Evolutionary conservation across 2,888 invertebrate genomes (phyloP).

Genomic region (Sylvicola cinctus): DNA sequence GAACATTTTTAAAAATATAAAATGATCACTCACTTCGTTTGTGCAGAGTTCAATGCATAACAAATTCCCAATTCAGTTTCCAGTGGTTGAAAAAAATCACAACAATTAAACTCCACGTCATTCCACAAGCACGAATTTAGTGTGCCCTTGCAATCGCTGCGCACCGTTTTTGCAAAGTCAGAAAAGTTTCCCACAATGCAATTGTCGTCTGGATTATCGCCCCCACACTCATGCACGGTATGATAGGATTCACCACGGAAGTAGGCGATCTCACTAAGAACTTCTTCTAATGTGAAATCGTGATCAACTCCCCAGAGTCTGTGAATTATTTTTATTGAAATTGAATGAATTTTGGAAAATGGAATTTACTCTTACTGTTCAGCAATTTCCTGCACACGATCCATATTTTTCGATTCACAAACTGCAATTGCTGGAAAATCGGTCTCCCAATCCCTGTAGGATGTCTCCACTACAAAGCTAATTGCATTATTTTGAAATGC

Average conservation of each 20-base stretch:
- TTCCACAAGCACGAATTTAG: conserved; percentile 41
- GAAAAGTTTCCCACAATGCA: conserved; percentile 38
- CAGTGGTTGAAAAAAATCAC: conserved; percentile 38
- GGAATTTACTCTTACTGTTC: conserved; percentile 28
- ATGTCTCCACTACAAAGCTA: conserved; percentile 56
- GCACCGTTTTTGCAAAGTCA: conserved; percentile 34
- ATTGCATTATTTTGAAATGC: conserved; percentile 46
- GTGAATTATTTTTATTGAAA: conserved; percentile 5
- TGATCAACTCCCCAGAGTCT: conserved; percentile 45
- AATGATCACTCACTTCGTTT: conserved; percentile 18
- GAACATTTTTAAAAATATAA: neutral
- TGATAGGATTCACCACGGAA: conserved; percentile 45
- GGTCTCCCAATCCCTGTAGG: conserved; percentile 50
- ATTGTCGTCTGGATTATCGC: conserved; percentile 27
- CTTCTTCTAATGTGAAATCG: conserved; percentile 47
- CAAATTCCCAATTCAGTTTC: conserved; percentile 47
- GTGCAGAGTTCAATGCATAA: conserved; percentile 42
- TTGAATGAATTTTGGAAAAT: neutral
- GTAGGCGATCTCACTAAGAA: conserved; percentile 44
- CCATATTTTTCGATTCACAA: conserved; percentile 43
- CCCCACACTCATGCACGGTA: conserved; percentile 38
- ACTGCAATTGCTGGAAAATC: conserved; percentile 50
- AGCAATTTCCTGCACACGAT: conserved; percentile 37
- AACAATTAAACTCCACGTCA: conserved; percentile 36
- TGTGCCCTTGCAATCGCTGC: conserved; percentile 34